Evolutionary conservation across 1,140 invertebrate species (phyloP), one percentile per base, ranked within the genome.

Genomic region (Ectropis grisescens): DNA sequence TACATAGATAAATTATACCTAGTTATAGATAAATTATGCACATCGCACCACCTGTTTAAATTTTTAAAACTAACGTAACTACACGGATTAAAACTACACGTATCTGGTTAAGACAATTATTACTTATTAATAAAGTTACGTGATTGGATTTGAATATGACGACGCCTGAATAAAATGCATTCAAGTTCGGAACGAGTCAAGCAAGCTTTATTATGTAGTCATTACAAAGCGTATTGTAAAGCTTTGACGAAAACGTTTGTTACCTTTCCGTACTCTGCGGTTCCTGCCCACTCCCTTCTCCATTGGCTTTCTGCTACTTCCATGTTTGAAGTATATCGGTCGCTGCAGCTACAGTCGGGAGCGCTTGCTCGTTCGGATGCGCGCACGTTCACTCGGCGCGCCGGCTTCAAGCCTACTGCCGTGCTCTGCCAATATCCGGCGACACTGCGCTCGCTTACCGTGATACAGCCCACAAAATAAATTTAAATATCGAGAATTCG

Each of bases 261-360:
- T 44, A 81, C 76, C 68, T 81, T 79, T 42, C 76, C 76, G 57
- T 75, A 81, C 60, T 81, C 76, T 41, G 76, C 76, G n/a, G 69
- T 68, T 32, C 76, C 76, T 31, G 76, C 60, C 76, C 76, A 81
- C 68, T 78, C 56, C 44, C 65, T 58, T 41, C 67, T 69, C 76
- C 76, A 81, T 58, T 79, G 74, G n/a, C n/a, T n/a, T 57, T 64
- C 70, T 47, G 68, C 71, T 31, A 81, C 64, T 67, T 81, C 70
- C 71, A 81, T 79, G 35, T 58, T 56, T 43, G 28, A 42, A 11
- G 15, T 56, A 44, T 35, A 52, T 33, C 68, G 56, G 56, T 76
- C 72, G 70, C 31, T 75, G 72, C 72, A 80, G 72, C 71, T 68
- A 76, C 69, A 81, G 58, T 70, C 65, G 59, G 43, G 39, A 52